phyloP scores from a whole-genome alignment of 2,113 vertebrate species.

The Muntiacus muntjak region DNA sequence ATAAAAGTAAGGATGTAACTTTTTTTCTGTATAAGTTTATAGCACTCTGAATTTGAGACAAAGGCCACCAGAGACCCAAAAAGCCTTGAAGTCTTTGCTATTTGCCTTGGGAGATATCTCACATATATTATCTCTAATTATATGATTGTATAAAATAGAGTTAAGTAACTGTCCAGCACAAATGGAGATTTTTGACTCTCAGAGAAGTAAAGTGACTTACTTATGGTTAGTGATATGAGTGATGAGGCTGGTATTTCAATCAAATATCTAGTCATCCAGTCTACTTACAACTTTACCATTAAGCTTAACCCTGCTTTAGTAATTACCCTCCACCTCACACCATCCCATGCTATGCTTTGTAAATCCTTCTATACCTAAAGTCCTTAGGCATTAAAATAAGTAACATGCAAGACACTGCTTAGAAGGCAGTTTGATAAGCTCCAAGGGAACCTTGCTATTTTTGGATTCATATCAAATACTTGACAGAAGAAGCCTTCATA shows the following conservation, averaged over 20 bases:
- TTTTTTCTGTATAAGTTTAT: background rate
- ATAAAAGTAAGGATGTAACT: background rate
- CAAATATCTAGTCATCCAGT: background rate
- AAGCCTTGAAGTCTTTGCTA: background rate
- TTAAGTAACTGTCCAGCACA: background rate
- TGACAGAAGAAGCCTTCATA: background rate
- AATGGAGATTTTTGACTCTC: background rate
- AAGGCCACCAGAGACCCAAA: background rate
- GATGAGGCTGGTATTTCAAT: background rate
- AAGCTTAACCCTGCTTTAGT: background rate
- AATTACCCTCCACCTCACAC: background rate
- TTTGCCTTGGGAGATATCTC: background rate
- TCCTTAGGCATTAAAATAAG: background rate
- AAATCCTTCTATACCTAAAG: background rate
- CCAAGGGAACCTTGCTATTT: background rate
- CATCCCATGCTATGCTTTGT: background rate
- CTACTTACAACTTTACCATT: background rate
- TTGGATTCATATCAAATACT: background rate
- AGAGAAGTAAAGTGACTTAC: background rate
- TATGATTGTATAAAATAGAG: background rate
- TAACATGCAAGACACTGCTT: background rate
- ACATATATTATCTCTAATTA: background rate
- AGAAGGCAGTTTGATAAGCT: background rate
- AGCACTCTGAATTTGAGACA: background rate
- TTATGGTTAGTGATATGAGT: background rate